phyloP scores from a whole-genome alignment of 2,888 invertebrate species.

The Drosophila austrosaltans region DNA sequence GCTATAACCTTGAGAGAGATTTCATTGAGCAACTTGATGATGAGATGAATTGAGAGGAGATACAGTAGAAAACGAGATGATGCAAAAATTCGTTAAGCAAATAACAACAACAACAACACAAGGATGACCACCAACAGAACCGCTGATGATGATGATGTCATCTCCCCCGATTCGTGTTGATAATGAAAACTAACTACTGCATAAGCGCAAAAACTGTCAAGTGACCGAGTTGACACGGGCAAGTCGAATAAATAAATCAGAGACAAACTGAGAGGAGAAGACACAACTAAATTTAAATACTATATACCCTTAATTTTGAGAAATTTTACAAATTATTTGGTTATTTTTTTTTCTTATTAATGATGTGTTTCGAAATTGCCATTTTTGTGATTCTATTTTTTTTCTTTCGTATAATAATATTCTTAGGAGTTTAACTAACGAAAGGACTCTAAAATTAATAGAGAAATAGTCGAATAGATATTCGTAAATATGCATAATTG shows the following conservation, averaged over 20 bases:
- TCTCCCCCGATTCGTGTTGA: slow-evolving; percentile 51
- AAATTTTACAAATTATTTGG: not conserved
- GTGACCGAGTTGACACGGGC: slow-evolving; percentile 9
- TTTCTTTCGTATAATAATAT: too few species aligned
- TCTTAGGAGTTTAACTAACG: too few species aligned
- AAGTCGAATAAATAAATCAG: slow-evolving; percentile 14
- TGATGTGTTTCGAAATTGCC: not conserved
- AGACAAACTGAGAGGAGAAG: not conserved
- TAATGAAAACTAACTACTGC: slow-evolving; percentile 18
- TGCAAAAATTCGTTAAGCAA: slow-evolving; percentile 59
- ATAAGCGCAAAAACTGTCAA: slow-evolving; percentile 13
- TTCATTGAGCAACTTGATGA: slow-evolving; percentile 57
- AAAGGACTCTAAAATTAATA: too few species aligned
- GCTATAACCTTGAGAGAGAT: slow-evolving; percentile 76
- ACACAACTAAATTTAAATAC: not conserved
- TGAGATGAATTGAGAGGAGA: slow-evolving; percentile 36
- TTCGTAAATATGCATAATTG: too few species aligned
- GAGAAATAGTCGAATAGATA: too few species aligned
- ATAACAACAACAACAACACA: slow-evolving; percentile 38
- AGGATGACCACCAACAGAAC: slow-evolving; percentile 56
- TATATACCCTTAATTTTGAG: not conserved
- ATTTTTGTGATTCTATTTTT: too few species aligned
- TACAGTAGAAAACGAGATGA: slow-evolving; percentile 37
- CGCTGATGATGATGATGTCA: slow-evolving; percentile 73
- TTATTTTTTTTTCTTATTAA: not conserved